These are phyloP conservation scores for Drosophila ustulata DNA, from an alignment of 2,888 invertebrate species.

Conservation along the genomic window DNA sequence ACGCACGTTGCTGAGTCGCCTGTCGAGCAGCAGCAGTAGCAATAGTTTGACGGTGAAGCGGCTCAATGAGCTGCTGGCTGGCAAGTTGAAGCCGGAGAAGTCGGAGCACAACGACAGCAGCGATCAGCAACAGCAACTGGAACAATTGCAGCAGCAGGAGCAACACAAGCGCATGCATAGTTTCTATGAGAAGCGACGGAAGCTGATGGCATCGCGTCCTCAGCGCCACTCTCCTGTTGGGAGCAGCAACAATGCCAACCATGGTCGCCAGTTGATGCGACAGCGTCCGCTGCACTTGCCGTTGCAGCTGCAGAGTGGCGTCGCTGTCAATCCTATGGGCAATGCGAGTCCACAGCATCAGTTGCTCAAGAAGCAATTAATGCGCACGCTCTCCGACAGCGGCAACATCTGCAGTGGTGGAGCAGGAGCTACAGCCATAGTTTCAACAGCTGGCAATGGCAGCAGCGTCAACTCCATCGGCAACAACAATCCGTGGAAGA, in stretches of 20 bases:
- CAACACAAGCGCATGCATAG: constrained; percentile 66
- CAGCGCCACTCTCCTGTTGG: constrained; percentile 29
- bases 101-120: constrained; percentile 36
- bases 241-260: constrained; percentile 30
- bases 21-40: constrained; percentile 20
- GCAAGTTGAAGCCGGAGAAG: constrained; percentile 53
- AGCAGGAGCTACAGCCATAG: constrained; percentile 21
- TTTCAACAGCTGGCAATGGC: constrained; percentile 14
- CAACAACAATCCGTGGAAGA: constrained; percentile 68
- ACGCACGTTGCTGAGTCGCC: constrained; percentile 60
- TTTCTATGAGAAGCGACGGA: constrained; percentile 79
- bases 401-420: constrained; percentile 65
- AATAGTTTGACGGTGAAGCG: constrained; percentile 71
- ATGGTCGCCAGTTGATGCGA: constrained; percentile 50
- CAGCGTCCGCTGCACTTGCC: constrained; percentile 68
- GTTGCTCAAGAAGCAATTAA: constrained; percentile 73
- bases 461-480: constrained; percentile 37
- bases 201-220: constrained; percentile 50
- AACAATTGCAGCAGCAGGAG: constrained; percentile 38
- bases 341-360: constrained; percentile 63
- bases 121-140: constrained; percentile 27
- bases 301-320: constrained; percentile 45
- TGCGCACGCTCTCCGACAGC: constrained; percentile 76
- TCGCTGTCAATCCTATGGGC: constrained; percentile 42
- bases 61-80: constrained; percentile 71